A percentile compares a stretch with the other conserved stretches of the same genome.
Conservation (phyloP, 2,888 invertebrate genomes). For the Philhelius pedissequus region DNA sequence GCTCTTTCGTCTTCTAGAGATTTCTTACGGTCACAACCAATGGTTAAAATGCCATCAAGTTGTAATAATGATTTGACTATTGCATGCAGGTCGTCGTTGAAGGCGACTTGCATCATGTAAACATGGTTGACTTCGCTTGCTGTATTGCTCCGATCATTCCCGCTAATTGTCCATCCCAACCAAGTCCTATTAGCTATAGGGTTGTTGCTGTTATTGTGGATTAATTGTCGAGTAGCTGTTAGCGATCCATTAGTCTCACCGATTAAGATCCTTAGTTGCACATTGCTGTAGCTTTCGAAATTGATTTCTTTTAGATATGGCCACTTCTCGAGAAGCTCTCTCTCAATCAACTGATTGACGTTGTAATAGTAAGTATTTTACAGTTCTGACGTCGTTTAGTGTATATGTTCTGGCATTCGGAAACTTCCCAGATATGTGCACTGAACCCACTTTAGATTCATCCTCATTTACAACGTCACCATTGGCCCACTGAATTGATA, state of each 20-base stretch:
- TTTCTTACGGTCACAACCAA: background rate
- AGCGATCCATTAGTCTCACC: background rate
- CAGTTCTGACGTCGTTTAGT: too few species aligned
- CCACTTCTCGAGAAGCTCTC: too few species aligned
- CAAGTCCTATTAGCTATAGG: background rate
- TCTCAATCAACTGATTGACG: too few species aligned
- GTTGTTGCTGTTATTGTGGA: background rate
- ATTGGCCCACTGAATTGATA: too few species aligned
- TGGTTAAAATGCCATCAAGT: background rate
- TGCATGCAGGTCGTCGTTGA: background rate
- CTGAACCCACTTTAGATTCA: too few species aligned
- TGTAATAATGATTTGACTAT: background rate
- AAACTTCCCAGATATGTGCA: too few species aligned
- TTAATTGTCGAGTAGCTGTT: background rate
- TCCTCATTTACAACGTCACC: too few species aligned
- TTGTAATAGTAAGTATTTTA: too few species aligned
- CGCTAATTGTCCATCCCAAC: background rate
- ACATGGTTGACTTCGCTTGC: background rate
- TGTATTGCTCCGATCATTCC: background rate
- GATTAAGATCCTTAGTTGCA: too few species aligned
- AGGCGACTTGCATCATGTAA: background rate
- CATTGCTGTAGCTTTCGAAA: too few species aligned
- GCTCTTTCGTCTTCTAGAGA: slow-evolving; percentile 1
- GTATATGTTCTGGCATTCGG: too few species aligned
- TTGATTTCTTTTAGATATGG: too few species aligned